Conservation (phyloP, 2,797 vertebrate genomes). For the Notoglanidium macrostoma region DNA sequence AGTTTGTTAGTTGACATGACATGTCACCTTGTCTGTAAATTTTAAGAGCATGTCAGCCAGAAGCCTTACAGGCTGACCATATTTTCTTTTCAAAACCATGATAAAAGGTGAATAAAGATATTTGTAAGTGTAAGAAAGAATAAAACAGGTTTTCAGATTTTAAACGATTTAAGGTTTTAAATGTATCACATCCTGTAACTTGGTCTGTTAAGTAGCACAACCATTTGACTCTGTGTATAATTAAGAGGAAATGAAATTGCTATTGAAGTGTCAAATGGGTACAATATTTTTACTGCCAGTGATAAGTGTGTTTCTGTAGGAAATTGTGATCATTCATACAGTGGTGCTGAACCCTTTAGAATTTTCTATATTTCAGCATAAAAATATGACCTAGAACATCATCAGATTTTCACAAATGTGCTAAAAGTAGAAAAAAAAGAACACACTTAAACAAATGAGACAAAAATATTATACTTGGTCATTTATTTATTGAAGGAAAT, state of each 20-base stretch:
- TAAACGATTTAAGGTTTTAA: neutral
- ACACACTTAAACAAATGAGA: too few relatives aligned
- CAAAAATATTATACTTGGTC: too few relatives aligned
- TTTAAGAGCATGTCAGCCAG: neutral
- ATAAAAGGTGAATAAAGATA: neutral
- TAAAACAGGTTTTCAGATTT: neutral
- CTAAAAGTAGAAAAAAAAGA: too few relatives aligned
- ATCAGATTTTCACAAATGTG: too few relatives aligned
- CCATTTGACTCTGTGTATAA: neutral
- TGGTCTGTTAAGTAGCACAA: neutral
- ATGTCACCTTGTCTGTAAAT: neutral
- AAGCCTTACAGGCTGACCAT: neutral
- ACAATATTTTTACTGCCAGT: too few relatives aligned
- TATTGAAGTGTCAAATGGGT: neutral
- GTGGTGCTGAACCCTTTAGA: too few relatives aligned
- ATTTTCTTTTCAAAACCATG: neutral
- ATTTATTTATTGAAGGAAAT: too few relatives aligned
- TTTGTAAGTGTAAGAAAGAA: neutral
- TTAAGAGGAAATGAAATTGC: neutral
- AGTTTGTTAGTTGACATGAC: neutral
- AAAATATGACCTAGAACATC: too few relatives aligned
- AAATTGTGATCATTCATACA: neutral
- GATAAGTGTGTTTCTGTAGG: neutral
- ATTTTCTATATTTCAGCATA: too few relatives aligned
- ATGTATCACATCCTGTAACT: neutral